Conservation (phyloP, 2,113 vertebrate genomes). For the Recurvirostra avosetta region DNA sequence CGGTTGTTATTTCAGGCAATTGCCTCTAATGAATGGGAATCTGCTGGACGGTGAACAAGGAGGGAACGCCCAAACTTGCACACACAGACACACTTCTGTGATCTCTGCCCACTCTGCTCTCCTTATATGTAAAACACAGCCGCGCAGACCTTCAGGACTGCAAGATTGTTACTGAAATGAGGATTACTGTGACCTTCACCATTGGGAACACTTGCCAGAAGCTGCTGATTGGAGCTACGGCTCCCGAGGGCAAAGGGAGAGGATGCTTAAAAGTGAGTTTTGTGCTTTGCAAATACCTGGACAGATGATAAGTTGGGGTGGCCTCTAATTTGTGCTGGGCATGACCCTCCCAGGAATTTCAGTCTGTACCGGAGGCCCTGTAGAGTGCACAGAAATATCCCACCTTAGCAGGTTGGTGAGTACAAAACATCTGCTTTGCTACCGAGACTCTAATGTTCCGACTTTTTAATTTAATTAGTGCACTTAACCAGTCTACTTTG, state of each 20-base stretch:
- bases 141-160: not conserved
- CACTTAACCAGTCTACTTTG: not conserved
- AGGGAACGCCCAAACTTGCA: not conserved
- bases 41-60: not conserved
- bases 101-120: not conserved
- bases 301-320: not conserved
- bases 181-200: not conserved
- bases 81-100: rapidly evolving
- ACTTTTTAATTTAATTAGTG: not conserved
- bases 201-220: not conserved
- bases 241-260: not conserved
- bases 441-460: not conserved
- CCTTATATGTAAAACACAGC: not conserved
- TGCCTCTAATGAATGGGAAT: not conserved
- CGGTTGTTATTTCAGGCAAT: not conserved
- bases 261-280: not conserved
- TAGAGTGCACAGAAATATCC: not conserved
- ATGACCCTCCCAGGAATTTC: not conserved
- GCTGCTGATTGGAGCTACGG: not conserved
- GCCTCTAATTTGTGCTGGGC: not conserved
- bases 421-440: not conserved
- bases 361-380: no score
- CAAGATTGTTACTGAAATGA: not conserved
- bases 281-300: not conserved
- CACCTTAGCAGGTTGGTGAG: not conserved